Percentiles rank a stretch among this genome's conserved stretches.
Conservation (phyloP, 2,888 invertebrate species). For the Dicyrtoma fusca region DNA sequence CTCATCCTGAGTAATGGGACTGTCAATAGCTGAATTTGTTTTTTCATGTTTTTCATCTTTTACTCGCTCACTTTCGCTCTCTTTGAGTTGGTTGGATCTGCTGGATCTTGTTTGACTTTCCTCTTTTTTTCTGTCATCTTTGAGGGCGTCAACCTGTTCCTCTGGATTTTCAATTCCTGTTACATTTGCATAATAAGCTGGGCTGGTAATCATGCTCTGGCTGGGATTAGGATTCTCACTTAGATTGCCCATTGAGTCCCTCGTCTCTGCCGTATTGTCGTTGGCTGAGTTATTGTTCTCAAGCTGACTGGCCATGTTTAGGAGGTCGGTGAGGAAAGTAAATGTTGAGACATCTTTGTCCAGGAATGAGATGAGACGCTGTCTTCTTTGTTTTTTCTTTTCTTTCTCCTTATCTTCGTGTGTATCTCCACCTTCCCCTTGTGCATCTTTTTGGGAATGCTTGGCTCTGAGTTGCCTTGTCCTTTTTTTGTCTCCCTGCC, state of each 20-base stretch:
- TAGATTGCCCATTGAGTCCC: too few species aligned
- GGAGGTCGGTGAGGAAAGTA: conserved; percentile 34
- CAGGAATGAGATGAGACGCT: conserved; percentile 15
- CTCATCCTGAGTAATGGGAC: too few species aligned
- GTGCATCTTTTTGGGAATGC: neutral
- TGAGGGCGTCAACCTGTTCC: too few species aligned
- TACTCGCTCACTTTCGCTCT: neutral
- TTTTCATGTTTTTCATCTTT: too few species aligned
- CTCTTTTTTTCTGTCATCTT: neutral
- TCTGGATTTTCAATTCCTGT: too few species aligned
- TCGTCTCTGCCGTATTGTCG: too few species aligned
- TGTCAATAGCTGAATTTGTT: too few species aligned
- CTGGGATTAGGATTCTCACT: too few species aligned
- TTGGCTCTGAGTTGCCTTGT: neutral
- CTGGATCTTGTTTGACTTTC: neutral
- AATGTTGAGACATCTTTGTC: conserved; percentile 30
- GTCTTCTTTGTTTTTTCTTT: conserved; percentile 6
- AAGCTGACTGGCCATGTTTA: neutral
- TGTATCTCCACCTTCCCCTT: neutral
- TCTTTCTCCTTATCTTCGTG: conserved; percentile 2
- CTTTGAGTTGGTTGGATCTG: too few species aligned
- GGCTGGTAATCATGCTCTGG: too few species aligned
- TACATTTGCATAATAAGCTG: neutral
- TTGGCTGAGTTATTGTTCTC: neutral
- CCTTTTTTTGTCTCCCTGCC: neutral